phyloP scores from a whole-genome alignment of 2,113 vertebrate species.

The Speoplatyrhinus poulsoni region DNA sequence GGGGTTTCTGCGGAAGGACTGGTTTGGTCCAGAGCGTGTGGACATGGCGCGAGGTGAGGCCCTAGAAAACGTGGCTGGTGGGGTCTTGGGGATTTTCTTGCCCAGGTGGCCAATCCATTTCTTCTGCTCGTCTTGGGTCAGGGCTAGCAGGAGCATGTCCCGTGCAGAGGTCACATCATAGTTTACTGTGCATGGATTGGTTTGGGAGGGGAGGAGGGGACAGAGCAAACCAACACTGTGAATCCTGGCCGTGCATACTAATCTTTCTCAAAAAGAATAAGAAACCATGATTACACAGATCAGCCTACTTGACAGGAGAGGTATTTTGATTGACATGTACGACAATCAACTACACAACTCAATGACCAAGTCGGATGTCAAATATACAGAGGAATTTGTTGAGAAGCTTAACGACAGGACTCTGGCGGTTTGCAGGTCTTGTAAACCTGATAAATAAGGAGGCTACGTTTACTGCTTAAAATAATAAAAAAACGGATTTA shows the following conservation, averaged over 20 bases:
- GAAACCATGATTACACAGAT: not conserved
- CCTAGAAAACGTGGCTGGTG: slow-evolving; percentile 89
- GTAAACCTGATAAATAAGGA: too few species aligned
- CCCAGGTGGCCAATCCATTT: slow-evolving; percentile 98
- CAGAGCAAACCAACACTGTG: slow-evolving; percentile 1
- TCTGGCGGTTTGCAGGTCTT: too few species aligned
- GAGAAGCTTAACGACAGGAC: too few species aligned
- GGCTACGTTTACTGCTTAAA: too few species aligned
- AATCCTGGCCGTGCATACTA: not conserved
- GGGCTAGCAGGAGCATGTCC: slow-evolving; percentile 93
- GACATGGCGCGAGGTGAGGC: slow-evolving; percentile 92
- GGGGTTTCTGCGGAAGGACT: slow-evolving; percentile 94
- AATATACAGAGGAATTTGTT: too few species aligned
- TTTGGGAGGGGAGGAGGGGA: too few species aligned
- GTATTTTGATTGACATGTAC: too few species aligned
- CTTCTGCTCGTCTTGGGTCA: slow-evolving; percentile 97
- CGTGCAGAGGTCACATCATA: slow-evolving; percentile 96
- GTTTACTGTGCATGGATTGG: slow-evolving; percentile 80
- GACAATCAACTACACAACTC: too few species aligned
- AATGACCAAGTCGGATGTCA: too few species aligned
- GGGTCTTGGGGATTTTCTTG: slow-evolving; percentile 98
- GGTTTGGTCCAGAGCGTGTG: slow-evolving; percentile 91
- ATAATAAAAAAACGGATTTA: too few species aligned
- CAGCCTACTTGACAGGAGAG: too few species aligned
- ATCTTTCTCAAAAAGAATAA: not conserved